Base-by-base conservation (phyloP, 2,888 invertebrate genomes). In the Penaeus monodon region DNA sequence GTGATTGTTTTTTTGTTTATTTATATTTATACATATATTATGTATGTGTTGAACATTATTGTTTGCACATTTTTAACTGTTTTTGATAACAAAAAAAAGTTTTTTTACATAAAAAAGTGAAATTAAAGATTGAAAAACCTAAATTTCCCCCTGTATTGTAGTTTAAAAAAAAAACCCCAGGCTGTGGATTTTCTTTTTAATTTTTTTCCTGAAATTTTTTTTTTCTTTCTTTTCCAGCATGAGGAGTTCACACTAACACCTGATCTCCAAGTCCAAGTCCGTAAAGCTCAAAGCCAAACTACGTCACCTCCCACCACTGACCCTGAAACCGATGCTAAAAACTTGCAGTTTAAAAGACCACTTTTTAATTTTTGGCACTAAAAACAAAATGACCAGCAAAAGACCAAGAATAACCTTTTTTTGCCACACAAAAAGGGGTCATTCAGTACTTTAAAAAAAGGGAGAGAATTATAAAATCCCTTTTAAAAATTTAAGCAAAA, bases 371-470 rank as follows among this genome's bases (percentile, higher is more conserved):
- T 65, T 80, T 88, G n/a, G 38, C 79, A 20, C 85, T 88, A 7
- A 85, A 85, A n/a, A n/a, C n/a, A n/a, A 2, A 83, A 85, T 20
- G 81, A 85, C 29, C 85, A 88, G 38, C 82, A 85, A 20, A 73
- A n/a, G 27, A 82, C 83, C 17, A 88, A 88, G 83, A 88, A 88
- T 64, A 85, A 74, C 24, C 76, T 88, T 14, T 80, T 88, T 29
- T 80, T 88, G 20, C 88, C 88, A 24, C 85, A 88, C 29, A 85
- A 82, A 64, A 88, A n/a, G n/a, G n/a, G 88, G 88, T 85, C 57
- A 57, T 17, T 2, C 17, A 57, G 57, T 57, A 12, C 57, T 17
- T 57, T 14, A 57, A 57, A 17, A 57, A 57, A n/a, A n/a, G n/a
- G 57, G 57, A 57, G 17, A 57, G 57, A 20, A 17, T 3, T 17